A percentile compares a stretch with the other conserved stretches of the same genome.
These are phyloP conservation scores for Hyla sarda DNA, from an alignment of 2,113 vertebrate genomes.

Conservation along the genomic window DNA sequence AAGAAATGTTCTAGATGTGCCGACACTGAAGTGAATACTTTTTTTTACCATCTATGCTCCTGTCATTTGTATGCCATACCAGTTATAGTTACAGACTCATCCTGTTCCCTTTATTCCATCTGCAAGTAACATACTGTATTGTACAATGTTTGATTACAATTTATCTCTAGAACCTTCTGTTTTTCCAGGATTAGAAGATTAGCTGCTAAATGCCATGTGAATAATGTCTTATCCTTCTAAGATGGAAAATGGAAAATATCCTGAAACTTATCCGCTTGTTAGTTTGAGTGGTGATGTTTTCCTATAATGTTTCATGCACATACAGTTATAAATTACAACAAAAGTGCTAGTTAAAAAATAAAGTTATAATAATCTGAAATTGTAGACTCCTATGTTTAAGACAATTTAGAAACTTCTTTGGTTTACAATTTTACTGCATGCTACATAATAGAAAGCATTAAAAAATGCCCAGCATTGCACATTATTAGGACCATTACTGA, in stretches of 20 bases:
- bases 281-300: neutral
- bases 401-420: no score
- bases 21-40: neutral
- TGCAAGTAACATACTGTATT: neutral
- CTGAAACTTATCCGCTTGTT: neutral
- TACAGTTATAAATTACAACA: neutral
- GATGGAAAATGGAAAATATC: neutral
- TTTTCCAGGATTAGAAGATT: neutral
- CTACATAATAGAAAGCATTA: no score
- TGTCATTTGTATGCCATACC: neutral
- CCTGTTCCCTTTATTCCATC: conserved; percentile 16
- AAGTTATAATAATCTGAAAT: neutral
- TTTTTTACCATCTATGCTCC: neutral
- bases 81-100: neutral
- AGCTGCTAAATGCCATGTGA: neutral
- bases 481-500: no score
- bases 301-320: neutral
- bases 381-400: neutral
- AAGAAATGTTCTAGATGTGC: neutral
- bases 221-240: neutral
- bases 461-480: no score
- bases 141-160: neutral
- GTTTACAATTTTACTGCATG: no score
- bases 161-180: conserved; percentile 22
- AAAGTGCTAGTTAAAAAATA: neutral